Base-by-base conservation (phyloP, 2,113 vertebrate genomes). In the Saguinus imperator region DNA sequence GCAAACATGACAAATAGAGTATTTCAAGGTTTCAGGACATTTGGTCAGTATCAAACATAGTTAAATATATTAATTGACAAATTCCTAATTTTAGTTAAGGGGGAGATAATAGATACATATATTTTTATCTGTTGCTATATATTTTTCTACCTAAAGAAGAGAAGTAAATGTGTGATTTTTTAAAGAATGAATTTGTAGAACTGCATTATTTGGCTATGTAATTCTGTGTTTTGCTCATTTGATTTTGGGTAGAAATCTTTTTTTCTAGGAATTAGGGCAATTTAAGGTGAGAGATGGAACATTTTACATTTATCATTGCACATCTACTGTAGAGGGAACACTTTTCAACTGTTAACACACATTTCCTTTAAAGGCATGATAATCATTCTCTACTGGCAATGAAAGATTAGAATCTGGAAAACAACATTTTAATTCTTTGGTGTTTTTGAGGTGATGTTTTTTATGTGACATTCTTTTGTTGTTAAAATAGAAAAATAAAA, bases 401-500 rank as follows among this genome's bases (percentile, higher is more conserved):
- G 37, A 88, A 43, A 83, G 20, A 37, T 96, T 81, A 92, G 32
- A 88, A 7, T 27, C 45, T 89, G 45, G 66, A 96, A 72, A 21
- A 85, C 92, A 92, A 72, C 11, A 57, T 72, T 97, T 52, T 37
- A 29, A 20, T 81, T 96, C 81, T 93, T 73, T 52, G 9, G 43
- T 61, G 43, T 70, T 75, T 68, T 17, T 6, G 70, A 25, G 75
- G 57, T 80, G 29, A 77, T 86, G 27, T 94, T 84, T 96, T 66
- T 75, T 32, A 48, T 87, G 43, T 87, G 81, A 73, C 76, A 87
- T 66, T 91, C 21, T 75, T 86, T 35, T 52, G 29, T 79, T 75
- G 32, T 55, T 80, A 90, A 45, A 96, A 72, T 37, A 93, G 55
- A 73, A 87, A 94, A 89, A 92, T 48, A 94, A 86, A 79, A 87